Evolutionary conservation across 1,140 invertebrate species (phyloP).

Genomic region (Tetramorium simillimum): DNA sequence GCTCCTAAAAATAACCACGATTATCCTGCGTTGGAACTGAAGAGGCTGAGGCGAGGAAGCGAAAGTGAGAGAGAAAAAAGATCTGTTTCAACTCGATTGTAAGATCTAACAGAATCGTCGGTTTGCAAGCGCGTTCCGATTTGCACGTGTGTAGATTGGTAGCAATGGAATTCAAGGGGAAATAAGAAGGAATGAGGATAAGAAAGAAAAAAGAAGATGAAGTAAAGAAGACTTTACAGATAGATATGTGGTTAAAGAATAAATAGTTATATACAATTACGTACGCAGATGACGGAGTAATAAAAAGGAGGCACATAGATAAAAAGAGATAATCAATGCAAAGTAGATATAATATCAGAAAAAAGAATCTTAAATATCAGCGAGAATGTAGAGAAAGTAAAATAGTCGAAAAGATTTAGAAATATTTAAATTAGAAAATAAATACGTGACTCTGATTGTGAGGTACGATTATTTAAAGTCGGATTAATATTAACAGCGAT

Average conservation of each 20-base stretch:
- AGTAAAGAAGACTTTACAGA: background rate
- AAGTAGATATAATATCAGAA: background rate
- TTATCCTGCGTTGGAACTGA: background rate
- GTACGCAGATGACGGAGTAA: background rate
- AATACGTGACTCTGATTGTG: background rate
- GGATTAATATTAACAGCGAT: background rate
- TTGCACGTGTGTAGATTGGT: background rate
- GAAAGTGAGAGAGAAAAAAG: slow-evolving; percentile 5
- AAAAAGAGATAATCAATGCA: slow-evolving; percentile 6
- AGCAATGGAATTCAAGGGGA: slow-evolving; percentile 3
- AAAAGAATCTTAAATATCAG: background rate
- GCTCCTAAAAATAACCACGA: slow-evolving; percentile 49
- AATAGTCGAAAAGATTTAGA: background rate
- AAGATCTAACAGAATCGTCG: slow-evolving; percentile 27
- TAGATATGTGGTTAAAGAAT: background rate
- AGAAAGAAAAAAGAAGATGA: background rate
- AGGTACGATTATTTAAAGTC: background rate
- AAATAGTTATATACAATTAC: background rate
- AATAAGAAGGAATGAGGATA: background rate
- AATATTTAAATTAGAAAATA: background rate
- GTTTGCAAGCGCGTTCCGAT: slow-evolving; percentile 5
- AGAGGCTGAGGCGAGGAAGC: background rate
- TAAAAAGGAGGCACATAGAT: background rate
- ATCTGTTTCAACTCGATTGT: slow-evolving; percentile 42
- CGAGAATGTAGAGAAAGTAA: background rate